Evolutionary conservation across 1,140 invertebrate genomes (phyloP), one percentile per base, ranked within the genome.

Genomic region (Drosophila takahashii): DNA sequence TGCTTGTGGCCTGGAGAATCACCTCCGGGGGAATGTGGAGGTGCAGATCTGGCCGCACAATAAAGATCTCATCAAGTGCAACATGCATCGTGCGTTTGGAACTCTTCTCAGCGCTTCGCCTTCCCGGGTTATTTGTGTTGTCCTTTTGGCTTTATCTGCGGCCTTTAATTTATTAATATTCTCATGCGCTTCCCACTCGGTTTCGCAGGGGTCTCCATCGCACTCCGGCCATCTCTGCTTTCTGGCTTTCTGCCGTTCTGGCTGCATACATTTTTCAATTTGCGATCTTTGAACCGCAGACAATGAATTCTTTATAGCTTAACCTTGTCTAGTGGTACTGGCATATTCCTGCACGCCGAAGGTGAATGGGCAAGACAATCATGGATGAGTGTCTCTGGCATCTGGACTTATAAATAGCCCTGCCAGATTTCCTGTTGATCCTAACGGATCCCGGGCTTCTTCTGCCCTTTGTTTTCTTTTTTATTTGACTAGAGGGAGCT

Each of bases 81-180:
- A 79, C 83, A 86, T 86, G 79, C 75, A 81, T 61, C 65, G 60
- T 76, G 64, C 69, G 77, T 86, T 60, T 48, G 41, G 11, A 9
- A 16, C 32, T 37, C 41, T 34, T 32, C 37, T 27, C 45, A 48
- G 27, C 37, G 45, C 13, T 45, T 22, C 67, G 26, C 26, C 48
- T 36, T 26, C 13, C 18, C 44, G 50, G 79, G 60, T 77, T 84
- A 57, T 73, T 84, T 77, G 80, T 80, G 77, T 66, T 89, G 62
- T 44, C 70, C 79, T 77, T 73, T 81, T 67, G 81, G 70, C 81
- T 70, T 61, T 89, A 87, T 87, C 84, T 89, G 67, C 57, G 67
- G 84, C 79, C 85, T 89, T 89, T 89, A 89, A 89, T 89, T 89
- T 89, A 89, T 87, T 89, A 89, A 89, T 89, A 80, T 89, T 80